phyloP scores from a whole-genome alignment of 2,797 vertebrate genomes.

The Eospalax fontanierii region DNA sequence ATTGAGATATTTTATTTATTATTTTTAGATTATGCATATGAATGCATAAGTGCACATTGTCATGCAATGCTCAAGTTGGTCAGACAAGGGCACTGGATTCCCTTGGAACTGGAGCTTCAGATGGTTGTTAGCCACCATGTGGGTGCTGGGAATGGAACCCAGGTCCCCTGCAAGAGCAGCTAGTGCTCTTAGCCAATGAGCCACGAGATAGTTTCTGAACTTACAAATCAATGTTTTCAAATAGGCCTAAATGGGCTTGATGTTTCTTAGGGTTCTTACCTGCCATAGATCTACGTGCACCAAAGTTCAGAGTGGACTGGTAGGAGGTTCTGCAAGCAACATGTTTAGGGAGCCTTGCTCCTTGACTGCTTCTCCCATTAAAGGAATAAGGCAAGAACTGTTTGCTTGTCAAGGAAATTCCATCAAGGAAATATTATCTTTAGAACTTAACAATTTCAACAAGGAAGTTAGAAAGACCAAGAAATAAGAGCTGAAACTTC shows the following conservation, averaged over 20 bases:
- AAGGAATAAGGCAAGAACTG: constrained; percentile 65
- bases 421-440: constrained; percentile 73
- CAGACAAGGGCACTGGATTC: no score
- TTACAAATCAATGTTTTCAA: constrained; percentile 53
- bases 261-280: neutral
- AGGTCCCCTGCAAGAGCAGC: no score
- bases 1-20: neutral
- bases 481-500: constrained; percentile 69
- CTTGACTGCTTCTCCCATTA: constrained; percentile 29
- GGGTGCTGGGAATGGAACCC: no score
- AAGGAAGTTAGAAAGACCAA: constrained; percentile 71
- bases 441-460: constrained; percentile 68
- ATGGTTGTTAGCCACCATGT: no score
- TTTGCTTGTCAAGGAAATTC: constrained; percentile 74
- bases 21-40: no score
- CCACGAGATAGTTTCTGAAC: constrained; percentile 23
- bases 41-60: no score
- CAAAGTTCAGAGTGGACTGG: constrained; percentile 2
- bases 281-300: neutral
- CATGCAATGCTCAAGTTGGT: no score
- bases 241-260: neutral
- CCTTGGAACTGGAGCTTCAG: no score
- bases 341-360: neutral
- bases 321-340: neutral
- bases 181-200: no score